Conservation (phyloP, 2,113 vertebrate species). For the Scortum barcoo region DNA sequence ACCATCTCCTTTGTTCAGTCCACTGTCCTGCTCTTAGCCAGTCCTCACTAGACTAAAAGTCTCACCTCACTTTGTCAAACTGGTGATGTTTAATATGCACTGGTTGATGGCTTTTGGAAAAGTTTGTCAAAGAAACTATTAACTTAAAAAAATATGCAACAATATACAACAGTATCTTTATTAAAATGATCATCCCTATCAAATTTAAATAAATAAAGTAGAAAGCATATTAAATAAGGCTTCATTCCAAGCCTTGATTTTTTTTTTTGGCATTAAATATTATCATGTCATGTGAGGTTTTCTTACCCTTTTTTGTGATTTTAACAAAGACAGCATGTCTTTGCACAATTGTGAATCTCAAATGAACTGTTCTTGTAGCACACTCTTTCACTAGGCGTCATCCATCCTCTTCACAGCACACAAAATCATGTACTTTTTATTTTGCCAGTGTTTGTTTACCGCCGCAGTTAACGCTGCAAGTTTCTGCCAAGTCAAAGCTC, state of each 20-base stretch:
- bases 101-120: background rate
- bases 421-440: constrained; percentile 20
- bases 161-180: background rate
- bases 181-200: background rate
- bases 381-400: background rate
- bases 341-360: background rate
- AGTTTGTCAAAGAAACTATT: background rate
- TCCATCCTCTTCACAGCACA: background rate
- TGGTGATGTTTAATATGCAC: background rate
- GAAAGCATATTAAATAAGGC: background rate
- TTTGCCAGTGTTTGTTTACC: constrained; percentile 31
- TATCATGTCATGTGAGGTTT: too few species aligned
- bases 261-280: too few species aligned
- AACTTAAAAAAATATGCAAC: background rate
- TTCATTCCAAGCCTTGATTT: background rate
- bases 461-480: constrained; percentile 3
- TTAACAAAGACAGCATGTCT: background rate
- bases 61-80: background rate
- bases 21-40: background rate
- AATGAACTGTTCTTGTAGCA: constrained; percentile 12
- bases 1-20: too few species aligned
- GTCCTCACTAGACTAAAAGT: background rate
- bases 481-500: constrained; percentile 51
- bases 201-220: too few species aligned
- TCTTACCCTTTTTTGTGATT: background rate